phyloP scores from a whole-genome alignment of 1,140 invertebrate genomes.

The Linepithema humile region DNA sequence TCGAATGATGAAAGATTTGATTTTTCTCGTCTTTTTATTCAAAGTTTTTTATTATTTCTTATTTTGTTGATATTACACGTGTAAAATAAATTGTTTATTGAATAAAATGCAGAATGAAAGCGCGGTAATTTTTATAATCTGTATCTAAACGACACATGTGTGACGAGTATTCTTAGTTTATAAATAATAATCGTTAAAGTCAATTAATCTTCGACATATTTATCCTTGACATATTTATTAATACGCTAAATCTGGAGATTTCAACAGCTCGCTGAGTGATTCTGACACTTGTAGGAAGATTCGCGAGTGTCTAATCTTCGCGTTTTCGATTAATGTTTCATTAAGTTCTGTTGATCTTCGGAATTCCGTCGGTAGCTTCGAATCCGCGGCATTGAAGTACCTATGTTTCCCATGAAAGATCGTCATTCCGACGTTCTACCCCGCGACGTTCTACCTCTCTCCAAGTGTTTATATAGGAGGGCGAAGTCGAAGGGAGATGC shows the following conservation, averaged over 20 bases:
- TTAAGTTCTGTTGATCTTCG: constrained; percentile 53
- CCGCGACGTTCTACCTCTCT: constrained; percentile 59
- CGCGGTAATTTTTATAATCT: not conserved
- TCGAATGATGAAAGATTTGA: not conserved
- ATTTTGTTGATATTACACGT: not conserved
- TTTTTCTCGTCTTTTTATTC: not conserved
- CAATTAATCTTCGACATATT: constrained; percentile 17
- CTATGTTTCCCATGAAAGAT: constrained; percentile 48
- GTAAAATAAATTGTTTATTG: not conserved
- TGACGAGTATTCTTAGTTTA: not conserved
- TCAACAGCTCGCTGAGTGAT: not conserved
- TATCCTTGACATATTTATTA: constrained; percentile 3
- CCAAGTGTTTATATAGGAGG: constrained; percentile 67
- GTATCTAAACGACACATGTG: too few species aligned
- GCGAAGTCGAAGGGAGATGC: constrained; percentile 68
- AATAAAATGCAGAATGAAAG: too few species aligned
- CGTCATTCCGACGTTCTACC: constrained; percentile 48
- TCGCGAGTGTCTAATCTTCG: constrained; percentile 48
- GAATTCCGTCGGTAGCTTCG: constrained; percentile 40
- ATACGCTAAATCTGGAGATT: constrained; percentile 38
- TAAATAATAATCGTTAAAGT: not conserved
- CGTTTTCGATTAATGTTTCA: constrained; percentile 59
- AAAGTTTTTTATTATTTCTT: not conserved
- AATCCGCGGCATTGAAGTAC: constrained; percentile 43
- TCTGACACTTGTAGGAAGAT: constrained; percentile 32